Evolutionary conservation across 2,888 invertebrate genomes (phyloP), one percentile per base, ranked within the genome.

Genomic region (Elgonia sp.): DNA sequence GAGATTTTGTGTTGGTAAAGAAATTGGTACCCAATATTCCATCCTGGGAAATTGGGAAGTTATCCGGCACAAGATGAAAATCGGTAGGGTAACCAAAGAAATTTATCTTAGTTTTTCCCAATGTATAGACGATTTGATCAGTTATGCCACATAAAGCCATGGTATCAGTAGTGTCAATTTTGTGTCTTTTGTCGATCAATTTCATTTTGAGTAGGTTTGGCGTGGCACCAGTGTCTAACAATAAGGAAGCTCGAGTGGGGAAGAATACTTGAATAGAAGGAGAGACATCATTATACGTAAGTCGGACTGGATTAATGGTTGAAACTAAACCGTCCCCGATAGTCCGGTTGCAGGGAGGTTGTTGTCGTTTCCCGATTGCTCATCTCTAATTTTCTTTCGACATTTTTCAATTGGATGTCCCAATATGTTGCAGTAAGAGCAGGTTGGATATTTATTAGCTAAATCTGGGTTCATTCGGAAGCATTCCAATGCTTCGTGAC

Each of bases 31-130:
- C 69, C 14, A 80, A 40, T 1, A 80, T 29, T n/a, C 70, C 80
- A 46, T 80, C 69, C 29, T 80, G 69, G 0, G 1, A 0, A 8
- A 80, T 80, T 8, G 80, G 69, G 18, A 80, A 80, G 29, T 69
- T 46, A 18, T 80, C 18, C 0, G 80, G 69, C 5, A 80, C 60
- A 12, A 80, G 3, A 21, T 80, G 80, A 0, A 80, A 7, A 10
- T 42, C 16, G 2, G 69, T 80, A 8, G 69, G 18, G 18, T 29
- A 37, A 7, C 80, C 80, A 18, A 80, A 29, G 0, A 80, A 1
- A 1, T 20, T 60, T 14, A 80, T 29, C 12, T 21, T 18, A 1
- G 69, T 42, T 70, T 57, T 80, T 3, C 60, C 80, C 9, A 69
- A 16, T 0, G 80, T 80, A 6, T 80, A 20, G 1, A 80, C 65